These are phyloP conservation scores for Myoxocephalus aenaeus DNA, from an alignment of 2,797 vertebrate species.

Conservation along the genomic window DNA sequence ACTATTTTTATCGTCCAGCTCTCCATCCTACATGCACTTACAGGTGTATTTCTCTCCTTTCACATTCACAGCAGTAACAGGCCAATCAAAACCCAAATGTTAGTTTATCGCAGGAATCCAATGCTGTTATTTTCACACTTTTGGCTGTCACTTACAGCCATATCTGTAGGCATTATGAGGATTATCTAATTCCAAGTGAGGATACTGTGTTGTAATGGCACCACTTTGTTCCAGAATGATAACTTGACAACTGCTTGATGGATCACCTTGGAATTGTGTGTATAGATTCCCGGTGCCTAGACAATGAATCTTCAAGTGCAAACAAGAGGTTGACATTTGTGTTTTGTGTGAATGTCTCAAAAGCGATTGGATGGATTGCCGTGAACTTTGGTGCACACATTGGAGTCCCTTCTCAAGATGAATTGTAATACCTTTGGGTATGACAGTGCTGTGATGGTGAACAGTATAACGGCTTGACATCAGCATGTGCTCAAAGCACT, in stretches of 20 bases:
- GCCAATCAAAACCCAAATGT: conserved; percentile 13
- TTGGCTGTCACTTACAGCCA: background rate
- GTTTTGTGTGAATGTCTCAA: background rate
- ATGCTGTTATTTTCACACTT: background rate
- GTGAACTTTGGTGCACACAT: background rate
- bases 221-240: background rate
- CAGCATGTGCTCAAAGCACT: background rate
- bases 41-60: background rate
- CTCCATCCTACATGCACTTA: conserved; percentile 3
- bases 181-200: background rate
- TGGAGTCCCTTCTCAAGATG: background rate
- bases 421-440: background rate
- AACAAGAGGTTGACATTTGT: background rate
- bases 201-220: background rate
- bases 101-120: background rate
- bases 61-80: background rate
- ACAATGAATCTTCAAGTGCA: background rate
- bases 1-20: conserved; percentile 30
- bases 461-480: background rate
- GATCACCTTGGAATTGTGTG: background rate
- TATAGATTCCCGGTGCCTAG: background rate
- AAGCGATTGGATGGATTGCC: background rate
- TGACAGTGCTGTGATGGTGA: background rate
- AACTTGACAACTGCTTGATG: background rate
- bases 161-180: background rate